Evolutionary conservation across 2,888 invertebrate genomes (phyloP).

Genomic region (Temnothorax ravouxi): DNA sequence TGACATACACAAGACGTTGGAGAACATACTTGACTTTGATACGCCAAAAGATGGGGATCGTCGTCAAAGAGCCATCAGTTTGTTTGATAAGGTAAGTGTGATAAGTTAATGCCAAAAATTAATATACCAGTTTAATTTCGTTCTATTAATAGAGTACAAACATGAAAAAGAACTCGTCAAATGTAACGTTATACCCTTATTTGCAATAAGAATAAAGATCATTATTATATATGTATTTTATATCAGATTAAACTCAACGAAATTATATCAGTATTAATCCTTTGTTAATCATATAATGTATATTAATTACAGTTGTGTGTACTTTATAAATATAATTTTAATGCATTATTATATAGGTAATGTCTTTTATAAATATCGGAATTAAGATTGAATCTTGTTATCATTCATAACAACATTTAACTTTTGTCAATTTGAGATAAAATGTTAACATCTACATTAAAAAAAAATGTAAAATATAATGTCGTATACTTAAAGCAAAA

Average conservation of each 20-base stretch:
- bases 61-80: slow-evolving; percentile 88
- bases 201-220: not conserved
- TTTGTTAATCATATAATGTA: not conserved
- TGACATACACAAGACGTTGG: slow-evolving; percentile 94
- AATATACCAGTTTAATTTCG: not conserved
- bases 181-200: not conserved
- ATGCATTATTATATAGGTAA: not conserved
- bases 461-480: not conserved
- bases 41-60: slow-evolving; percentile 87
- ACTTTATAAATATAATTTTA: not conserved
- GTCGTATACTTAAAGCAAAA: not conserved
- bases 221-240: not conserved
- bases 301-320: not conserved
- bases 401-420: not conserved
- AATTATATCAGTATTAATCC: not conserved
- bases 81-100: slow-evolving; percentile 88
- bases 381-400: not conserved
- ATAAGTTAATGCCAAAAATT: not conserved
- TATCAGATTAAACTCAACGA: not conserved
- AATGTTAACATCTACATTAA: not conserved
- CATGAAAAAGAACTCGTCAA: not conserved
- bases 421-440: not conserved
- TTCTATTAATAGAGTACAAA: not conserved
- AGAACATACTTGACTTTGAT: slow-evolving; percentile 89
- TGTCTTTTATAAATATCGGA: not conserved